Evolutionary conservation across 2,797 vertebrate species (phyloP).

Genomic region (Rhinichthys osculus): DNA sequence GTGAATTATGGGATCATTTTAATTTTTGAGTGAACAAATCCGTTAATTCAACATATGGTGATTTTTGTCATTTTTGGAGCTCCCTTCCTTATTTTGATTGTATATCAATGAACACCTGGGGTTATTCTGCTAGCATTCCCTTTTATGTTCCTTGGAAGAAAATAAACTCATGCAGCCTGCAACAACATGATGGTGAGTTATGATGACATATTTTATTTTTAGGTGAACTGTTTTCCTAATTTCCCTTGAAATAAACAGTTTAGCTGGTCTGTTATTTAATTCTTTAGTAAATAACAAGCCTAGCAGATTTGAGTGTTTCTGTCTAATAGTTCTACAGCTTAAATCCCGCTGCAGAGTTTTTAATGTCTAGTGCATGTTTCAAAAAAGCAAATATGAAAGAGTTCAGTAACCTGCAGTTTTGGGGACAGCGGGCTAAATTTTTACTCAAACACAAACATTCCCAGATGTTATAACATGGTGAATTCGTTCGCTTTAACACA

Average conservation of each 20-base stretch:
- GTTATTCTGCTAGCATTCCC: not conserved
- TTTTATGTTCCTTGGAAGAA: not conserved
- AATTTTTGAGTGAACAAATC: too few species aligned
- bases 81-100: not conserved
- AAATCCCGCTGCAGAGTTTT: not conserved
- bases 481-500: not conserved
- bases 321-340: not conserved
- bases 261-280: not conserved
- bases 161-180: not conserved
- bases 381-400: slow-evolving; percentile 6
- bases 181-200: not conserved
- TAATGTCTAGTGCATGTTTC: not conserved
- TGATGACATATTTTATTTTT: not conserved
- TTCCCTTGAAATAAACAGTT: not conserved
- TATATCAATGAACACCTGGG: not conserved
- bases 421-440: slow-evolving; percentile 4
- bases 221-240: not conserved
- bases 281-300: not conserved
- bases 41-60: not conserved
- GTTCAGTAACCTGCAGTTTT: slow-evolving; percentile 40
- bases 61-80: not conserved
- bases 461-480: slow-evolving; percentile 1
- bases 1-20: too few species aligned
- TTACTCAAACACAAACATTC: slow-evolving; percentile 19
- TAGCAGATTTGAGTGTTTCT: not conserved